phyloP scores from a whole-genome alignment of 2,888 invertebrate genomes.

The Scotopteryx bipunctaria region DNA sequence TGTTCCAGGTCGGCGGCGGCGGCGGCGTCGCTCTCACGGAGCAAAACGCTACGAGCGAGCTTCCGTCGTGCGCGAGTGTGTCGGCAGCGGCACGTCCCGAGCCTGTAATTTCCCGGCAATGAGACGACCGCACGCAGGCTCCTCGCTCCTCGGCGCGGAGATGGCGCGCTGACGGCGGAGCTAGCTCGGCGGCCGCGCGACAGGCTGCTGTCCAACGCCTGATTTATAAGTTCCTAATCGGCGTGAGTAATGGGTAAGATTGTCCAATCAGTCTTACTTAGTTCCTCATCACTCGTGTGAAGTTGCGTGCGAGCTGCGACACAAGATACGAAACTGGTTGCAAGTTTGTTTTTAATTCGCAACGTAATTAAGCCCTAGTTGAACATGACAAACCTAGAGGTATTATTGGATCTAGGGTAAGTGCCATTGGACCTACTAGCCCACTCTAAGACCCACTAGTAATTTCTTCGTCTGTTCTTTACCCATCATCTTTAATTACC shows the following conservation, averaged over 20 bases:
- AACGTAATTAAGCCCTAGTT: neutral
- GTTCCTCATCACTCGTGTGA: neutral
- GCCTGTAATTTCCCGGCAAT: too few species aligned
- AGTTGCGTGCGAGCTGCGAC: conserved; percentile 2
- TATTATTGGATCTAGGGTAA: too few species aligned
- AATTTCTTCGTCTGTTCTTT: too few species aligned
- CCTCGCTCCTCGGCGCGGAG: neutral
- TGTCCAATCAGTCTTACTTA: neutral
- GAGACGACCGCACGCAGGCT: neutral
- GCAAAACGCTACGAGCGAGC: neutral
- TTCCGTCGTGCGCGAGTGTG: neutral
- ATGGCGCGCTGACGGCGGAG: conserved; percentile 6
- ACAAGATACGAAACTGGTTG: neutral
- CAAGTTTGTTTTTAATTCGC: neutral
- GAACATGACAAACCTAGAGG: too few species aligned
- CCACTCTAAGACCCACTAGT: too few species aligned
- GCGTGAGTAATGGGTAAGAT: conserved; percentile 8
- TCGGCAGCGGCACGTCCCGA: neutral
- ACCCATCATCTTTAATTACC: too few species aligned
- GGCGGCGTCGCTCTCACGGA: too few species aligned
- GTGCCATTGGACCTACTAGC: too few species aligned
- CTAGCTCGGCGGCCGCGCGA: neutral
- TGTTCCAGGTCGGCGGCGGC: too few species aligned
- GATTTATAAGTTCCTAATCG: conserved; percentile 17
- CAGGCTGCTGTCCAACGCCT: conserved; percentile 8